Evolutionary conservation across 2,797 vertebrate genomes (phyloP).

Genomic region (Glyptemys insculpta): DNA sequence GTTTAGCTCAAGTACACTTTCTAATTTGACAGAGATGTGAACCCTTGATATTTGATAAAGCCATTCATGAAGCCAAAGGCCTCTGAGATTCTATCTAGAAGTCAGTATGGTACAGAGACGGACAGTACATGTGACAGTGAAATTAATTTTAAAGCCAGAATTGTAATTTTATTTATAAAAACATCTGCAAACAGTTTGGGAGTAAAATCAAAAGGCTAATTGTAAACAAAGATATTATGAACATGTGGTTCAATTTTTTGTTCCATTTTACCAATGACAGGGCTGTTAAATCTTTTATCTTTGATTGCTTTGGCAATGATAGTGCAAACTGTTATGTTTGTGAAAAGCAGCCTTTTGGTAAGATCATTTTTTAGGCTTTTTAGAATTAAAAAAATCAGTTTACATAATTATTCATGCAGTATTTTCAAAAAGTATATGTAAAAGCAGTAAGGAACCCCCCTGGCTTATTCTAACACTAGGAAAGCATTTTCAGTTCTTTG

Average conservation of each 20-base stretch:
- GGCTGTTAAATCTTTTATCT: background rate
- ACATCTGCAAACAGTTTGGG: conserved; percentile 31
- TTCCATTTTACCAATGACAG: background rate
- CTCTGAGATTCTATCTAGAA: conserved; percentile 57
- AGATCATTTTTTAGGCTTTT: background rate
- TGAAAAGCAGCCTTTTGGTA: background rate
- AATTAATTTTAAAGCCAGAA: conserved; percentile 40
- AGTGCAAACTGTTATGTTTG: background rate
- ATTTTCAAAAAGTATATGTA: too few species aligned
- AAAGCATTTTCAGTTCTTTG: background rate
- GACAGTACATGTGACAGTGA: conserved; percentile 28
- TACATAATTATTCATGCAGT: background rate
- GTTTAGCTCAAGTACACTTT: too few species aligned
- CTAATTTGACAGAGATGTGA: too few species aligned
- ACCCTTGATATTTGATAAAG: too few species aligned
- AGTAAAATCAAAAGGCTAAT: conserved; percentile 26
- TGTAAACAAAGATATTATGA: background rate
- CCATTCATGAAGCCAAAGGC: conserved; percentile 58
- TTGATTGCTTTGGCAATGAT: background rate
- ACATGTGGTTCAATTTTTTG: background rate
- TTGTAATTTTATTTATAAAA: conserved; percentile 11
- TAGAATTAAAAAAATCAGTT: background rate
- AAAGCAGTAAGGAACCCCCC: too few species aligned
- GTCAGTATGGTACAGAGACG: conserved; percentile 31
- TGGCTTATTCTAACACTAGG: too few species aligned